Base-by-base conservation (phyloP, 2,888 invertebrate genomes). In the Hirudinaria manillensis region DNA sequence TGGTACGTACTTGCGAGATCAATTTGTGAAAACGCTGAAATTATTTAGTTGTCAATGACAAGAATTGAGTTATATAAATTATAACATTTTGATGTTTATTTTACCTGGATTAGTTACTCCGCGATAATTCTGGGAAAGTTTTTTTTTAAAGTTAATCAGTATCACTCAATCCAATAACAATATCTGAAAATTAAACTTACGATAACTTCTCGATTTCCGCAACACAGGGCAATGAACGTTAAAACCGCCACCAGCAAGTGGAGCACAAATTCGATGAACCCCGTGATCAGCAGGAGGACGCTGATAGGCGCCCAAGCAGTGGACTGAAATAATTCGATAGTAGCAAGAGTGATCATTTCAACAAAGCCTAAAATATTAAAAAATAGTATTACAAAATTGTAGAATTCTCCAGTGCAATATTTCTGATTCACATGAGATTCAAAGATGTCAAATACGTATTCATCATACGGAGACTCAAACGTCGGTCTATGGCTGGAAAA, bases 301-400 rank as follows among this genome's bases (percentile, higher is more conserved):
- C 70, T 53, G 27, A 75, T 70, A n/a, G 75, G 70, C 7, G 32
- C 75, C 75, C 75, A 75, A 16, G 45, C 10, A 45, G 13, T 3
- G 45, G 45, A 45, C 45, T 45, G 16, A 45, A 45, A 45, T n/a
- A 45, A 45, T 6, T 45, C 16, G 45, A 45, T 45, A 16, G 10
- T 16, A 45, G 16, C 16, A 1, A 1, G 10, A 45, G 16, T 16
- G 45, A 45, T 45, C 45, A 45, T 10, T 45, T 45, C 45, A 45
- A 45, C 3, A 45, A 45, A 45, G 10, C 45, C 1, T 1, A 4
- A 45, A 45, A 45, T 45, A 55, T 67, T 68, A 29, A 53, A 53
- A 10, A 21, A 51, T 71, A 19, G 3, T n/a, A 71, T 55, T 55
- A 51, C 51, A 0, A 32, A 27, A 19, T 29, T 53, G 19, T 2